phyloP scores from a whole-genome alignment of 2,888 invertebrate species.

The Nomada fabriciana region DNA sequence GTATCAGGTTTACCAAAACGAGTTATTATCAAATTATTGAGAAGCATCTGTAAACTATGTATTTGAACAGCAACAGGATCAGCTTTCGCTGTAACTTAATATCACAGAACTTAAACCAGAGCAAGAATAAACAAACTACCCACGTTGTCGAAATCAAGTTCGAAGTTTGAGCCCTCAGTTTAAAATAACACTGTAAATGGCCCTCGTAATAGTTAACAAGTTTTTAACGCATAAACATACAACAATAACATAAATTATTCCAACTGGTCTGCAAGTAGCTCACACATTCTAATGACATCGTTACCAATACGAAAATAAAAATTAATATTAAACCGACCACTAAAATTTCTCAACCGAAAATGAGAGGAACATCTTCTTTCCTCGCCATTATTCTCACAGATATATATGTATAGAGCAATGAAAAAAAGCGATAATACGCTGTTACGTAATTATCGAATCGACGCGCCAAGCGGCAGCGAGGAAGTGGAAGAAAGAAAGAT shows the following conservation, averaged over 20 bases:
- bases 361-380: background rate
- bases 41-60: constrained; percentile 7
- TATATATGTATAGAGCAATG: background rate
- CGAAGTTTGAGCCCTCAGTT: background rate
- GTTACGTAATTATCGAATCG: constrained; percentile 36
- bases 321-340: no score
- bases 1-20: background rate
- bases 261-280: no score
- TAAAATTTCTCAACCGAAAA: no score
- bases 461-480: background rate
- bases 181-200: background rate
- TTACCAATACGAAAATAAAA: no score
- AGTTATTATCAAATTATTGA: constrained; percentile 7
- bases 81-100: constrained; percentile 1
- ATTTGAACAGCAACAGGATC: background rate
- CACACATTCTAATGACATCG: no score
- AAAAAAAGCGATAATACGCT: background rate
- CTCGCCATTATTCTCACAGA: background rate
- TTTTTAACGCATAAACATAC: no score
- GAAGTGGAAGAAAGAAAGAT: constrained; percentile 30
- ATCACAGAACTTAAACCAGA: background rate
- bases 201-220: no score
- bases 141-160: background rate
- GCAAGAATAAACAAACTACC: constrained; percentile 3
- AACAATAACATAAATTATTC: no score